A percentile compares a stretch with the other conserved stretches of the same genome.
Conservation (phyloP, 2,113 vertebrate genomes). For the Corydoras sp. region DNA sequence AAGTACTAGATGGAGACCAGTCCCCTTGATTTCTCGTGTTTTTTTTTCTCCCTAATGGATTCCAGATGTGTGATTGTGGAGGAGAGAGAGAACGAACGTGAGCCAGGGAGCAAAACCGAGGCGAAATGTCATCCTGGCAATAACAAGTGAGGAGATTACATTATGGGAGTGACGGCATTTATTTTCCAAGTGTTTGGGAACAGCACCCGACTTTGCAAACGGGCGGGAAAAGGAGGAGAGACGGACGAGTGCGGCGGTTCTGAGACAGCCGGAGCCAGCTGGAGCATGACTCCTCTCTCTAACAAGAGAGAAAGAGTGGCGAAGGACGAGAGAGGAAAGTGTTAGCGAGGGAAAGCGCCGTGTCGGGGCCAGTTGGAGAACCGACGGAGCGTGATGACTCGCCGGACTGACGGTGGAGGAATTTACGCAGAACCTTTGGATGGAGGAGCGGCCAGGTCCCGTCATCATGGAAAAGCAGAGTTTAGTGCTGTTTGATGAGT, state of each 20-base stretch:
- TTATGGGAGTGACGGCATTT: constrained; percentile 52
- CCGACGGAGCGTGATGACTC: no score
- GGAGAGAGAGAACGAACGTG: neutral
- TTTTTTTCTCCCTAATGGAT: no score
- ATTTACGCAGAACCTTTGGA: no score
- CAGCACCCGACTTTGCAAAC: constrained; percentile 9
- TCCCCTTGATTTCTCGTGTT: neutral
- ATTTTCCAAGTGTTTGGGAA: constrained; percentile 52
- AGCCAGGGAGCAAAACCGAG: neutral
- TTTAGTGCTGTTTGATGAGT: no score
- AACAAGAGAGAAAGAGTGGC: constrained; percentile 37
- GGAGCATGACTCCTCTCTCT: constrained; percentile 24
- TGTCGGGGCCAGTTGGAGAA: no score
- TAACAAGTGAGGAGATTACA: constrained; percentile 40
- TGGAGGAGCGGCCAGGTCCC: no score
- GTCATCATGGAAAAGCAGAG: no score
- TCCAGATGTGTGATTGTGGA: neutral
- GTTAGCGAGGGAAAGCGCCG: no score
- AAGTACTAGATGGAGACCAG: constrained; percentile 25
- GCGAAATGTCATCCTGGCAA: constrained; percentile 32
- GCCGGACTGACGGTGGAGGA: no score
- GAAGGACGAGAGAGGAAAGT: constrained; percentile 28
- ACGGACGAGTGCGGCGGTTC: constrained; percentile 26
- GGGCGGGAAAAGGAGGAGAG: constrained; percentile 23
- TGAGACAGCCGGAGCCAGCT: constrained; percentile 32